A percentile compares a stretch with the other conserved stretches of the same genome.
Conservation (phyloP, 2,113 vertebrate species). For the Chionodraco myersi region DNA sequence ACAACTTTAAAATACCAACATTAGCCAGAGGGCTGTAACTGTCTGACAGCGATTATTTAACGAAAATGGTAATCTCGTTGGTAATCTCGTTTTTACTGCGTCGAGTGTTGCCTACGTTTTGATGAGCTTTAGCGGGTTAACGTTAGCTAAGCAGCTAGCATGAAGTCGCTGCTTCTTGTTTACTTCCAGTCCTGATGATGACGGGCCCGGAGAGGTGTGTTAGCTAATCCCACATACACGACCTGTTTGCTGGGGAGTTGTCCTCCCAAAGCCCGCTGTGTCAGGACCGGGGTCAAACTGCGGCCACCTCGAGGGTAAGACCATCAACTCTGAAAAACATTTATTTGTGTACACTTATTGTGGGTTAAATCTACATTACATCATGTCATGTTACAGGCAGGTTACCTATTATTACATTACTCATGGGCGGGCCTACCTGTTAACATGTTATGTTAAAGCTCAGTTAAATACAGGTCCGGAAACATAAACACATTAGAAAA, state of each 20-base stretch:
- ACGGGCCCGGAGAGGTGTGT: conserved; percentile 65
- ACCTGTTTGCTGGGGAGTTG: conserved; percentile 26
- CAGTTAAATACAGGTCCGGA: not conserved
- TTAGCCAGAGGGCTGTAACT: not conserved
- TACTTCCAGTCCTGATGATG: conserved; percentile 59
- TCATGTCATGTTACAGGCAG: not conserved
- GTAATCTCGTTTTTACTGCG: not conserved
- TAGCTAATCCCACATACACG: conserved; percentile 64
- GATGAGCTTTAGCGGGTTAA: conserved; percentile 11
- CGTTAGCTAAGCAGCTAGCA: conserved; percentile 54
- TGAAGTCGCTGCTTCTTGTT: conserved; percentile 67
- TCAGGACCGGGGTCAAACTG: conserved; percentile 7
- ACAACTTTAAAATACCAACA: conserved; percentile 60
- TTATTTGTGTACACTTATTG: not conserved
- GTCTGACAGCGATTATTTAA: not conserved
- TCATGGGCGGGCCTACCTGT: conserved; percentile 51
- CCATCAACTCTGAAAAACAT: not conserved
- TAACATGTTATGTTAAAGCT: not conserved
- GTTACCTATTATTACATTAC: not conserved
- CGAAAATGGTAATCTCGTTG: not conserved
- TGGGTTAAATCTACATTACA: not conserved
- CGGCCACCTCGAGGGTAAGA: conserved; percentile 43
- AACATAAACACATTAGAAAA: not conserved
- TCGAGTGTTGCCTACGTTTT: conserved; percentile 1
- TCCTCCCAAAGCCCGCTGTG: conserved; percentile 14